Percentiles rank a stretch among this genome's conserved stretches.
These are phyloP conservation scores for Scaptomyza caliginosa DNA, from an alignment of 2,888 invertebrate species.

Conservation along the genomic window DNA sequence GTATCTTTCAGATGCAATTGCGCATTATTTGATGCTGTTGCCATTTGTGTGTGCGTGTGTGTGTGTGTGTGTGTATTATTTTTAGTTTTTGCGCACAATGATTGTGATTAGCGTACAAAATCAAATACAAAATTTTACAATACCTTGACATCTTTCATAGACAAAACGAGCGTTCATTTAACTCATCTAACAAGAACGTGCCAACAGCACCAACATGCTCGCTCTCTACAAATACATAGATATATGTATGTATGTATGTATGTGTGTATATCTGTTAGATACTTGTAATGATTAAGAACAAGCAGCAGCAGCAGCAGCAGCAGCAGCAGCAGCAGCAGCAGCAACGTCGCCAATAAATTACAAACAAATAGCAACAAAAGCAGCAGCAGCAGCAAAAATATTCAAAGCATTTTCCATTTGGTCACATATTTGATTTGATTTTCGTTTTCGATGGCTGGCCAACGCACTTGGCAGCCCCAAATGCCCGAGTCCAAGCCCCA, in stretches of 20 bases:
- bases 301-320: slow-evolving; percentile 5
- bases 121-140: slow-evolving; percentile 57
- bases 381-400: slow-evolving; percentile 15
- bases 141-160: slow-evolving; percentile 81
- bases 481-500: slow-evolving; percentile 2
- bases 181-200: slow-evolving; percentile 63
- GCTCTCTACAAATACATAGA: neutral
- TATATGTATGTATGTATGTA: slow-evolving; percentile 21
- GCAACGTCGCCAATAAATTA: slow-evolving; percentile 36
- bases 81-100: slow-evolving; percentile 16
- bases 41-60: slow-evolving; percentile 1
- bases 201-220: slow-evolving; percentile 4
- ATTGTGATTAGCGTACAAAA: slow-evolving; percentile 64
- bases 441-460: slow-evolving; percentile 43
- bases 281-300: slow-evolving; percentile 33
- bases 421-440: slow-evolving; percentile 62
- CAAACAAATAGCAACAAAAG: slow-evolving; percentile 43
- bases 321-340: neutral
- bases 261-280: slow-evolving; percentile 40
- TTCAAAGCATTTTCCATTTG: slow-evolving; percentile 59
- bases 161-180: slow-evolving; percentile 74
- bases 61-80: slow-evolving; percentile 11
- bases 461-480: slow-evolving; percentile 7
- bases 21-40: slow-evolving; percentile 1
- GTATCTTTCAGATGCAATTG: neutral